phyloP scores from a whole-genome alignment of 1,140 invertebrate species.

The Drosophila tristis region DNA sequence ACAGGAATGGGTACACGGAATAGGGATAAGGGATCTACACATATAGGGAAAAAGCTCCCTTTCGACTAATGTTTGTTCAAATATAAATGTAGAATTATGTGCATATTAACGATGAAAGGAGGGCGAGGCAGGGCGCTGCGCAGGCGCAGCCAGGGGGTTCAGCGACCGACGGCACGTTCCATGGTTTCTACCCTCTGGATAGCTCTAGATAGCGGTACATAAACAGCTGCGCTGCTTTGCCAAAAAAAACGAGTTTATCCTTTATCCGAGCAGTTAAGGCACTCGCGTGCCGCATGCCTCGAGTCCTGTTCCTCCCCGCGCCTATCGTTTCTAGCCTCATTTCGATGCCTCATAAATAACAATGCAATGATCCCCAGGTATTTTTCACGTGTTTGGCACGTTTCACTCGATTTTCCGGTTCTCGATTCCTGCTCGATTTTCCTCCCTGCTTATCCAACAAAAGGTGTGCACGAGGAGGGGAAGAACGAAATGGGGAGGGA shows the following conservation, averaged over 20 bases:
- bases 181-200: constrained; percentile 45
- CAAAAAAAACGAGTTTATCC: constrained; percentile 79
- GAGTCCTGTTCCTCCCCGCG: constrained; percentile 33
- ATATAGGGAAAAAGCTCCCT: constrained; percentile 53
- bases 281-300: constrained; percentile 49
- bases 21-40: neutral
- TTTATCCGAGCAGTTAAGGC: constrained; percentile 41
- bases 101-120: constrained; percentile 43
- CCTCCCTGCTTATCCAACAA: constrained; percentile 53
- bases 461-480: no score
- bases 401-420: constrained; percentile 91
- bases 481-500: constrained; percentile 33
- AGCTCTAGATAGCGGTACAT: constrained; percentile 40
- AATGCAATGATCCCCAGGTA: constrained; percentile 90
- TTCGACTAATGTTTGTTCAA: constrained; percentile 38
- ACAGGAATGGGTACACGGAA: constrained; percentile 5
- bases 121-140: constrained; percentile 36
- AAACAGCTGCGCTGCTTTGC: constrained; percentile 59
- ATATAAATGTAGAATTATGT: constrained; percentile 46
- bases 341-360: constrained; percentile 80
- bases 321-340: constrained; percentile 59
- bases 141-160: constrained; percentile 52
- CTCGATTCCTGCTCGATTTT: constrained; percentile 58
- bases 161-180: constrained; percentile 56
- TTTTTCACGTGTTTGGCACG: constrained; percentile 94